Conservation (phyloP, 2,888 invertebrate genomes). For the Parnassius glacialis region DNA sequence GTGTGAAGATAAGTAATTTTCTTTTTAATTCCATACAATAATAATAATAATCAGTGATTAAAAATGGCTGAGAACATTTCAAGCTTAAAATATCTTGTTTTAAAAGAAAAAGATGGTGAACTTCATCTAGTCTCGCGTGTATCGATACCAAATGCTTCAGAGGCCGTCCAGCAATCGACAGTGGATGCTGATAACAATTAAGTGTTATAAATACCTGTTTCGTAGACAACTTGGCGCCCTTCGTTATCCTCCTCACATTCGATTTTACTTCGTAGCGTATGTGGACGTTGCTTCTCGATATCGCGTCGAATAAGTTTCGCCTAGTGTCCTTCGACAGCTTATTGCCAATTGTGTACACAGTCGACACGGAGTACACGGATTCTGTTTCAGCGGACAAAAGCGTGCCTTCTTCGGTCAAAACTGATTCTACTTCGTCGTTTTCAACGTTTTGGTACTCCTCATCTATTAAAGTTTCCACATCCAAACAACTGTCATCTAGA, state of each 20-base stretch:
- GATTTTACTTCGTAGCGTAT: slow-evolving; percentile 65
- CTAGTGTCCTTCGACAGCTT: slow-evolving; percentile 63
- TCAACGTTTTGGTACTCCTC: slow-evolving; percentile 75
- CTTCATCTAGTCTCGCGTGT: too few species aligned
- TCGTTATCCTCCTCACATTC: slow-evolving; percentile 70
- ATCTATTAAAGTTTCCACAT: slow-evolving; percentile 68
- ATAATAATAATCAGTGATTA: too few species aligned
- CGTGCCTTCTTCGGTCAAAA: slow-evolving; percentile 67
- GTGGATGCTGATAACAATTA: too few species aligned
- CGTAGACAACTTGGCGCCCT: slow-evolving; percentile 70
- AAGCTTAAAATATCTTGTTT: too few species aligned
- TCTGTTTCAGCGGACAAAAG: slow-evolving; percentile 65
- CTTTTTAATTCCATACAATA: too few species aligned
- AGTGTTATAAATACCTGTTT: slow-evolving; percentile 57
- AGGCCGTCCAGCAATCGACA: not conserved
- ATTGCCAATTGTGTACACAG: slow-evolving; percentile 61
- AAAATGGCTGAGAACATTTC: too few species aligned
- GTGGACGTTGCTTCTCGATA: slow-evolving; percentile 64
- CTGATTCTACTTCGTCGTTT: slow-evolving; percentile 64
- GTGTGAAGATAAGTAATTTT: too few species aligned
- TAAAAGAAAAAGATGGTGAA: too few species aligned
- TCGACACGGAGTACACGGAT: slow-evolving; percentile 67
- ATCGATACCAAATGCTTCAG: too few species aligned
- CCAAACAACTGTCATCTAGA: slow-evolving; percentile 62
- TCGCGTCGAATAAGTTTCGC: slow-evolving; percentile 70